Base-by-base conservation (phyloP, 1,140 invertebrate genomes). In the Drosophila lini region DNA sequence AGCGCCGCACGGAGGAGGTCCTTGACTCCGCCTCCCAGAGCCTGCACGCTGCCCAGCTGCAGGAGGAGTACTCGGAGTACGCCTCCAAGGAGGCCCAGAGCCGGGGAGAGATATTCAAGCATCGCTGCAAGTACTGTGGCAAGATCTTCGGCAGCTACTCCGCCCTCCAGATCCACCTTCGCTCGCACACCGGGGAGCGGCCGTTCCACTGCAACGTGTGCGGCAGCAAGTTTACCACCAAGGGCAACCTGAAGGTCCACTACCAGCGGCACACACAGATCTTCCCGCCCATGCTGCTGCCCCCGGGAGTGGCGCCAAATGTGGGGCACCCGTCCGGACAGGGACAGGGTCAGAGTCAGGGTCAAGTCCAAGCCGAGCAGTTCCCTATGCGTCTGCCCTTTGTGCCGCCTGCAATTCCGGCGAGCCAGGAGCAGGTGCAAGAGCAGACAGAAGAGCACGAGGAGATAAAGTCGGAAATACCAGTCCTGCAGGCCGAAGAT, bases 191-290 rank as follows among this genome's bases (percentile, higher is more conserved):
- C 88, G 98, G 98, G 81, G 98, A 99, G 94, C 95, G 98, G 65
- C 98, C 98, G 40, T 99, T 98, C 94, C 98, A 98, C 93, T 99
- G 98, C 94, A 99, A 99, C 93, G 97, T 99, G 68, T 99, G 98
- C 94, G 98, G 98, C 62, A 98, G 97, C 93, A 95, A 97, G 85
- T 99, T 99, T 94, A 99, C 98, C 59, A 99, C 98, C 74, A 99
- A 99, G 94, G 98, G 98, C 76, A 98, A 98, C 93, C 94, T 98
- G 44, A 98, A 98, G 94, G 98, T 99, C 62, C 98, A 99, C 94
- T 99, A 98, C 93, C 97, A 98, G 94, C 95, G 98, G 92, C 98
- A 99, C 93, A 97, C 97, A 85, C 94, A 96, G 79, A 98, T 98
- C 93, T 98, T 98, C 93, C 97, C 98, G 9, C 91, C 91, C 15